These are phyloP conservation scores for Centropyge bicolor DNA, from an alignment of 2,797 vertebrate species.

Conservation along the genomic window DNA sequence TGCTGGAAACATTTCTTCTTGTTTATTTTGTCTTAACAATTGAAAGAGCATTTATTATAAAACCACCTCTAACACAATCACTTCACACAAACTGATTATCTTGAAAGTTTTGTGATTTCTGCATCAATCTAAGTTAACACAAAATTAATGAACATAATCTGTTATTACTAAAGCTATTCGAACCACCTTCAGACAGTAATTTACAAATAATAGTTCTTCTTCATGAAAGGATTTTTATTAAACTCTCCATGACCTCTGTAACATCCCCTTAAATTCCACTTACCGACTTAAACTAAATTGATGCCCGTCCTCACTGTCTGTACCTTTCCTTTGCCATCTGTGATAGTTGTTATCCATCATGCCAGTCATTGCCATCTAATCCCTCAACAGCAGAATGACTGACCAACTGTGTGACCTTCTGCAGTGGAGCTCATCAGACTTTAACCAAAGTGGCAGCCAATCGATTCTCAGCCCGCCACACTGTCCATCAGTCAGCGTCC, in stretches of 20 bases:
- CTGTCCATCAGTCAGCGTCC: conserved; percentile 72
- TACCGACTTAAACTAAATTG: conserved; percentile 9
- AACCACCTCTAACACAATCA: background rate
- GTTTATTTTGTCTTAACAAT: no score
- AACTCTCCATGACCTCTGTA: background rate
- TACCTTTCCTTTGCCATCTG: conserved; percentile 7
- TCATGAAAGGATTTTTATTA: background rate
- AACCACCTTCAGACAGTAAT: background rate
- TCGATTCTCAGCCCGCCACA: conserved; percentile 61
- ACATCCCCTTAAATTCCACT: conserved; percentile 12
- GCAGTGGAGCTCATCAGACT: conserved; percentile 69
- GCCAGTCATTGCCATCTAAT: conserved; percentile 43
- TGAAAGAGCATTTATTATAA: no score
- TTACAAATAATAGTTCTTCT: background rate
- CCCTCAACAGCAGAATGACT: conserved; percentile 45
- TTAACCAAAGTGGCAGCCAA: conserved; percentile 68
- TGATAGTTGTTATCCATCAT: conserved; percentile 40
- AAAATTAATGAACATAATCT: background rate
- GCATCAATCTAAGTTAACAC: background rate
- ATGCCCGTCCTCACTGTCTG: background rate
- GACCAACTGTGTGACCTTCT: conserved; percentile 68
- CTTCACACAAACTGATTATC: background rate
- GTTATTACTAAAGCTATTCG: background rate
- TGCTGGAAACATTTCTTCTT: no score
- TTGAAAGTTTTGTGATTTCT: background rate